Base-by-base conservation (phyloP, 2,888 invertebrate species). In the Cremastinae sp. region DNA sequence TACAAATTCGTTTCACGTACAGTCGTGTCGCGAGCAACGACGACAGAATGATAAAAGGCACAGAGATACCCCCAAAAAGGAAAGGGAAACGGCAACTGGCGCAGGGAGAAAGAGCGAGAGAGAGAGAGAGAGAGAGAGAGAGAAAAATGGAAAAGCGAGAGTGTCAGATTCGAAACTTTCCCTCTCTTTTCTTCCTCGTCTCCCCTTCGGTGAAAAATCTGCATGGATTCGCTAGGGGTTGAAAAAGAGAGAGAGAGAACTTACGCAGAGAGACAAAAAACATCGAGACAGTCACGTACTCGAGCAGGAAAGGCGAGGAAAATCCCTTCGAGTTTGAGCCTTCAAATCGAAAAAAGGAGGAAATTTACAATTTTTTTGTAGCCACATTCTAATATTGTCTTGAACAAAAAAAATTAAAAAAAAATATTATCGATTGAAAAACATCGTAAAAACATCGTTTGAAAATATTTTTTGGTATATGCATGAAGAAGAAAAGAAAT, bases 1-100 rank as follows among this genome's bases (percentile, higher is more conserved):
- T 85, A 84, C 82, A 85, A 85, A 88, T 88, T 89, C 88, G 83
- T 84, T 86, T 86, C 87, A 86, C 88, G 88, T 87, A 84, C 80
- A 75, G 78, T 61, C 80, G 76, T 68, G 80, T 79, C 80, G 80
- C 75, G 80, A 80, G 80, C 84, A 80, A 83, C 84, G 85, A 84
- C 85, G 84, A 81, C 84, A 82, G 86, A 85, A 86, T 85, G 84
- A 84, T 85, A 85, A 85, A 87, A 83, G 82, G 81, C 78, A 79
- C 79, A 28, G 74, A 71, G 78, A 72, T 75, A 59, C 70, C 64
- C 70, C 54, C 47, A 49, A 41, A 16, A 45, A 68, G 75, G 47
- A 70, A 18, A 58, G 66, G 54, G 51, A 71, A 41, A n/a, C n/a
- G n/a, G n/a, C n/a, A n/a, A n/a, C n/a, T n/a, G n/a, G n/a, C n/a